phyloP scores from a whole-genome alignment of 92 coral and sea anemone genomes.

The Muricea muricata region DNA sequence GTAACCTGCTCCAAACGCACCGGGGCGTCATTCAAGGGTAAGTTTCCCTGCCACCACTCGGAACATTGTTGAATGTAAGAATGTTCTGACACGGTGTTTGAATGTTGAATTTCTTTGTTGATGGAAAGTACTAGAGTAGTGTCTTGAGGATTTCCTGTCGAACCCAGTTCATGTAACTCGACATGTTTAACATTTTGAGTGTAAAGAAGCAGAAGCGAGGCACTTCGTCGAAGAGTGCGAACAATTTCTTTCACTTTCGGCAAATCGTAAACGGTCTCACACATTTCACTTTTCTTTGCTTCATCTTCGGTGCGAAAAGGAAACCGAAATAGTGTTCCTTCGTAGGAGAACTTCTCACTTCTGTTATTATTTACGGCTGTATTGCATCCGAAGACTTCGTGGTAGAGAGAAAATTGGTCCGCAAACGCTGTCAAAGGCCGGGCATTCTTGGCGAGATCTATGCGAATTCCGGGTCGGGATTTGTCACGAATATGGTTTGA shows the following conservation, averaged over 20 bases:
- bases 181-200: slow-evolving; percentile 79
- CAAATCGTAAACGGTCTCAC: slow-evolving; percentile 64
- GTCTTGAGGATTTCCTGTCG: slow-evolving; percentile 33
- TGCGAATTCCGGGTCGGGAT: slow-evolving; percentile 77
- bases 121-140: slow-evolving; percentile 59
- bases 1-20: slow-evolving; percentile 71
- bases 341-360: slow-evolving; percentile 48
- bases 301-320: slow-evolving; percentile 81
- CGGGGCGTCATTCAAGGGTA: slow-evolving; percentile 28
- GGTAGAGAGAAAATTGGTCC: slow-evolving; percentile 84
- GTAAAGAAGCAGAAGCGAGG: slow-evolving; percentile 77
- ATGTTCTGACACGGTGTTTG: slow-evolving; percentile 35
- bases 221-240: slow-evolving; percentile 59
- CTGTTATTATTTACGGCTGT: slow-evolving; percentile 55
- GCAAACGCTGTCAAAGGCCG: slow-evolving; percentile 53
- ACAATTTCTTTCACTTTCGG: slow-evolving; percentile 68
- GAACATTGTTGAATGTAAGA: slow-evolving; percentile 36
- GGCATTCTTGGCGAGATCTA: slow-evolving; percentile 59
- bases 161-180: slow-evolving; percentile 63
- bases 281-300: slow-evolving; percentile 74
- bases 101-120: slow-evolving; percentile 53
- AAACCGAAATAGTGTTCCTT: slow-evolving; percentile 88
- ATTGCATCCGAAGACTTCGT: slow-evolving; percentile 88
- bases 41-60: slow-evolving; percentile 18
- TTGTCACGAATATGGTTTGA: slow-evolving; percentile 74